Conservation (phyloP, 2,113 vertebrate species). For the Sinocyclocheilus anshuiensis region DNA sequence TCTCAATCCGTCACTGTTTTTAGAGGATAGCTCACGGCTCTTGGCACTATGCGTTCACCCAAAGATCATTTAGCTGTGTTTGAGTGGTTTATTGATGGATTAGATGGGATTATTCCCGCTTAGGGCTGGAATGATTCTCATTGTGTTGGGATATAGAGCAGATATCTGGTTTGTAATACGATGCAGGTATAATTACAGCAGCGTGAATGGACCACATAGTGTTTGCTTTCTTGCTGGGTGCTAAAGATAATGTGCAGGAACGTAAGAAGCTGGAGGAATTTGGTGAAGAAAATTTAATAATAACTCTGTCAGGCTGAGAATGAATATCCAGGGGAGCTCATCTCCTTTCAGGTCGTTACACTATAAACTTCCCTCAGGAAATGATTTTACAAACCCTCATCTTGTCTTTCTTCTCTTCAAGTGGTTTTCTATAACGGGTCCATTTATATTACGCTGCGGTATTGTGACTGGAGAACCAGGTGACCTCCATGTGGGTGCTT, state of each 20-base stretch:
- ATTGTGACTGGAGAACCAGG: neutral
- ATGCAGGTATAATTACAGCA: constrained; percentile 26
- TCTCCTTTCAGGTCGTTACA: constrained; percentile 36
- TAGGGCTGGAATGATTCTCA: constrained; percentile 12
- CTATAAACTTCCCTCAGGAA: constrained; percentile 20
- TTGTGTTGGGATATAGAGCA: constrained; percentile 11
- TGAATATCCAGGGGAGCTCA: constrained; percentile 32
- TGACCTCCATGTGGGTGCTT: constrained; percentile 24
- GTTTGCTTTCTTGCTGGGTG: constrained; percentile 13
- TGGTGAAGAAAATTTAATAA: constrained; percentile 36
- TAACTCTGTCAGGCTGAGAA: constrained; percentile 35
- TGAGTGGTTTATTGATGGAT: constrained; percentile 29
- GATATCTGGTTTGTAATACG: constrained; percentile 8
- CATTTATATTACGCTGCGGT: constrained; percentile 37
- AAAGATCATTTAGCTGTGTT: constrained; percentile 2
- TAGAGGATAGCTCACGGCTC: neutral
- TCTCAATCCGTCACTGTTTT: constrained; percentile 15
- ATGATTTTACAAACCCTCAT: constrained; percentile 37
- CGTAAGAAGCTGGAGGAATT: constrained; percentile 2
- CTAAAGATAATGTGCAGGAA: constrained; percentile 17
- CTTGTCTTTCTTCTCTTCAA: constrained; percentile 50
- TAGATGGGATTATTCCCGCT: neutral
- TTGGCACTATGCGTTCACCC: neutral
- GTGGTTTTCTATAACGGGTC: constrained; percentile 36
- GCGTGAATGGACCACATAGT: neutral